These are phyloP conservation scores for Microtus ochrogaster DNA, from an alignment of 2,113 vertebrate genomes.

Conservation along the genomic window DNA sequence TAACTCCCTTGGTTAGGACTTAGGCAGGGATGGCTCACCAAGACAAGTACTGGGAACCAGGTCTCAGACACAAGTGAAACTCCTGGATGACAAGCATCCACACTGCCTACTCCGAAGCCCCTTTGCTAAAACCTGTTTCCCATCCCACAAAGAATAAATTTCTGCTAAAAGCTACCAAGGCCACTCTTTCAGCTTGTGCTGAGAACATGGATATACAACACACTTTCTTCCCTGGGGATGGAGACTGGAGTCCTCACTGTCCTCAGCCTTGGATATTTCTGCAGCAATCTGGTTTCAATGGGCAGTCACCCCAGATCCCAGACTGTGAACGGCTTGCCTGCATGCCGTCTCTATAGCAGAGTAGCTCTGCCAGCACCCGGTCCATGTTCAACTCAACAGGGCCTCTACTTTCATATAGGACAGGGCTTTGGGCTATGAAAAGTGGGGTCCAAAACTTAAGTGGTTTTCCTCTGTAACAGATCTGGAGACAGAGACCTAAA, in stretches of 20 bases:
- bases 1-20: background rate
- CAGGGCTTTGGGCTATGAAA: slow-evolving; percentile 6
- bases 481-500: background rate
- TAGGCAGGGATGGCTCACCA: background rate
- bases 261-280: background rate
- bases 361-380: background rate
- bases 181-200: background rate
- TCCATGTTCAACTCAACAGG: background rate
- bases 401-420: background rate
- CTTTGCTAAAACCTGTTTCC: slow-evolving; percentile 25
- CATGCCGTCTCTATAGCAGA: background rate
- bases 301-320: background rate
- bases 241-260: background rate
- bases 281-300: background rate
- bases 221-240: background rate
- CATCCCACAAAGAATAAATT: background rate
- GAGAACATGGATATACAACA: background rate
- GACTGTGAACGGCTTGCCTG: background rate
- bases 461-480: background rate
- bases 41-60: background rate
- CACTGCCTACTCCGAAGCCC: background rate
- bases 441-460: background rate
- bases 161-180: background rate
- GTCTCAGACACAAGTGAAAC: background rate
- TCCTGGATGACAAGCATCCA: background rate